Conservation (phyloP, 2,888 invertebrate species). For the Bombyx huttoni region DNA sequence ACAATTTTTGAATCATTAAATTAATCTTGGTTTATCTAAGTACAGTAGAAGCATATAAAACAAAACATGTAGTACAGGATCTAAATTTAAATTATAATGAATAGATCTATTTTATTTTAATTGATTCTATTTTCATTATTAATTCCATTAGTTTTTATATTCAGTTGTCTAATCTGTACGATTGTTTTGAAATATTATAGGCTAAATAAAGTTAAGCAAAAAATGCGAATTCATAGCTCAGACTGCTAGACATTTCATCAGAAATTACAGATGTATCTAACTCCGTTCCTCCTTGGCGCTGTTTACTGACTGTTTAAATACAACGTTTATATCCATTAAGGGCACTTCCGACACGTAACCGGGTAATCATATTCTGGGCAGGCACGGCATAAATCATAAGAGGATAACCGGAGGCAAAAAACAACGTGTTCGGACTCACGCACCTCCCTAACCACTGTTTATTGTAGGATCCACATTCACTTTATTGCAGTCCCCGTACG, state of each 20-base stretch:
- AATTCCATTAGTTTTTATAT: no score
- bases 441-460: slow-evolving; percentile 46
- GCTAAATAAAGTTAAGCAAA: background rate
- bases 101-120: no score
- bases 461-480: slow-evolving; percentile 45
- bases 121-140: no score
- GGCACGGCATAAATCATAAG: slow-evolving; percentile 60
- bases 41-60: no score
- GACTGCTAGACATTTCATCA: background rate
- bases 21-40: no score
- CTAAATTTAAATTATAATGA: no score
- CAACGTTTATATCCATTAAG: slow-evolving; percentile 67
- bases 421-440: slow-evolving; percentile 38
- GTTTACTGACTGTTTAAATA: slow-evolving; percentile 50
- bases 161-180: no score
- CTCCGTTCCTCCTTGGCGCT: slow-evolving; percentile 6
- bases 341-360: slow-evolving; percentile 57
- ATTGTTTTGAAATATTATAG: no score
- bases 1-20: no score
- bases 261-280: background rate
- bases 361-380: slow-evolving; percentile 62
- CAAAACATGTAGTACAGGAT: no score
- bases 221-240: background rate
- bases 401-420: slow-evolving; percentile 56
- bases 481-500: slow-evolving; percentile 38